Conservation (phyloP, 2,888 invertebrate genomes). For the Pyrocoelia pectoralis region DNA sequence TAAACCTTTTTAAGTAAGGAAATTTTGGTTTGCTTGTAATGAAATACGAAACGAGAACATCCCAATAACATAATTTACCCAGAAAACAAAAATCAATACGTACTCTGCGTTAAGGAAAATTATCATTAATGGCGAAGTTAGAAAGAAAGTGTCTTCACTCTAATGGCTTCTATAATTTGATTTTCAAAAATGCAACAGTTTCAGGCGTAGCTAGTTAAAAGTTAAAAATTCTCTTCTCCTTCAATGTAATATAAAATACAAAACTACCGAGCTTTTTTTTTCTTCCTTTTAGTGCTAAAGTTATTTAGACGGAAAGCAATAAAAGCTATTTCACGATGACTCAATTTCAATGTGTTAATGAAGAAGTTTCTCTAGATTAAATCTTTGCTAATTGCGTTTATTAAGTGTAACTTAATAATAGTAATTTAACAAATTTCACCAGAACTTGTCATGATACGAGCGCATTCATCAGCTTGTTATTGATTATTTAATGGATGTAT, state of each 20-base stretch:
- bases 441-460: too few species aligned
- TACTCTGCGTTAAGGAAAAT: neutral
- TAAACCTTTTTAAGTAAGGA: neutral
- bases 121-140: neutral
- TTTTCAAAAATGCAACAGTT: neutral
- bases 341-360: too few species aligned
- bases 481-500: too few species aligned
- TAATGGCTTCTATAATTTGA: slow-evolving; percentile 1
- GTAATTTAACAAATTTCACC: too few species aligned
- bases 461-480: too few species aligned
- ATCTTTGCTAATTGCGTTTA: too few species aligned
- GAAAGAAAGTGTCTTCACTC: neutral
- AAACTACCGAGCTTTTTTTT: neutral
- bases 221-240: neutral
- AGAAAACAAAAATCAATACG: neutral
- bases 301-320: too few species aligned
- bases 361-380: too few species aligned
- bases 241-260: neutral
- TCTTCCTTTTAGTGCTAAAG: too few species aligned
- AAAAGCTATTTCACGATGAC: too few species aligned
- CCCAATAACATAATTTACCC: neutral
- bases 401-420: too few species aligned
- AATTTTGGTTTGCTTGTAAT: neutral
- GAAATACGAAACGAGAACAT: neutral
- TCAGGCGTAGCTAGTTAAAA: neutral